A percentile compares a stretch with the other conserved stretches of the same genome.
Evolutionary conservation across 2,113 vertebrate species (phyloP).

Genomic region (Hippopotamus amphibius): DNA sequence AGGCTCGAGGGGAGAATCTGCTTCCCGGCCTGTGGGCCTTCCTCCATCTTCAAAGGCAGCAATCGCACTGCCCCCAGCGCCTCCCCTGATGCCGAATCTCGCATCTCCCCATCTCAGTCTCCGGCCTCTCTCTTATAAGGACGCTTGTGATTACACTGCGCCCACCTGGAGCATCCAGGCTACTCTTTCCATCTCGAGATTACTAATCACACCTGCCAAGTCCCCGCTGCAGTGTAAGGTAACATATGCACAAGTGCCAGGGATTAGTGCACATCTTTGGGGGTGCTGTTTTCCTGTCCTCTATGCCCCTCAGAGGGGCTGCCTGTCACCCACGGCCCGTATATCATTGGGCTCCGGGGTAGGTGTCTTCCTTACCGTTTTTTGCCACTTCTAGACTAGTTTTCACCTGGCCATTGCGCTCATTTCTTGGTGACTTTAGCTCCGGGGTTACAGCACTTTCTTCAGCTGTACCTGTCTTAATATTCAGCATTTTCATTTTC

Average conservation of each 20-base stretch:
- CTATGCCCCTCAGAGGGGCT: neutral
- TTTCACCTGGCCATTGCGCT: neutral
- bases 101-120: neutral
- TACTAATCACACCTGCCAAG: neutral
- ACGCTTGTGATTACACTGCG: neutral
- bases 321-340: neutral
- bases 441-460: too few species aligned
- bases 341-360: accelerated
- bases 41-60: neutral
- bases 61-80: accelerated
- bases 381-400: too few species aligned
- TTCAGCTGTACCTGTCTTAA: neutral
- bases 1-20: accelerated
- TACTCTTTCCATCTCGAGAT: accelerated
- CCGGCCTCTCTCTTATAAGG: neutral
- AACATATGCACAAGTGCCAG: accelerated
- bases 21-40: accelerated
- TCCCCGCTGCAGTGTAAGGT: accelerated
- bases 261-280: neutral
- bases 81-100: accelerated
- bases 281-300: neutral
- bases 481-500: accelerated
- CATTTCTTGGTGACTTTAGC: neutral
- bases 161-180: neutral
- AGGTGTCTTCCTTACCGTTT: neutral